phyloP scores from a whole-genome alignment of 2,797 vertebrate species.

The Syngnathus rostellatus region DNA sequence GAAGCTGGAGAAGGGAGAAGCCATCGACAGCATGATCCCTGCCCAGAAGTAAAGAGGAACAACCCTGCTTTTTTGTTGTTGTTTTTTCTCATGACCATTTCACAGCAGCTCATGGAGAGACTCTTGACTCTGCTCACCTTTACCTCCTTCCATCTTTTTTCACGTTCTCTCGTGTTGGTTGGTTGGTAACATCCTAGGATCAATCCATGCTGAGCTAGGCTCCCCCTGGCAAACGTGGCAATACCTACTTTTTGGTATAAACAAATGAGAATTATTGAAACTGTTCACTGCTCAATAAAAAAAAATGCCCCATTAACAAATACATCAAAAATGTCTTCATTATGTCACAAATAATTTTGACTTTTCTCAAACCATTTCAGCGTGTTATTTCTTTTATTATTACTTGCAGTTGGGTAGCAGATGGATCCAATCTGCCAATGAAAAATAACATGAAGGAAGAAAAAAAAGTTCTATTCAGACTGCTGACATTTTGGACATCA shows the following conservation, averaged over 20 bases:
- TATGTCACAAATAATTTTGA: slow-evolving; percentile 4
- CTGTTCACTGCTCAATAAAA: slow-evolving; percentile 67
- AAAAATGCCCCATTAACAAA: slow-evolving; percentile 49
- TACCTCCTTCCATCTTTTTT: slow-evolving; percentile 40
- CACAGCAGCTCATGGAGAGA: slow-evolving; percentile 57
- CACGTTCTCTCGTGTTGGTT: slow-evolving; percentile 52
- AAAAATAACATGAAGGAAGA: not conserved
- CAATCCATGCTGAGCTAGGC: slow-evolving; percentile 55
- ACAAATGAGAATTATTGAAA: slow-evolving; percentile 55
- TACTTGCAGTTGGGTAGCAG: too few species aligned
- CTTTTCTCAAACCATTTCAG: not conserved
- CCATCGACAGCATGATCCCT: slow-evolving; percentile 90
- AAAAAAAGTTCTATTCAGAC: not conserved
- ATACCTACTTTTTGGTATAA: slow-evolving; percentile 63
- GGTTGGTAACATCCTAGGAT: slow-evolving; percentile 71
- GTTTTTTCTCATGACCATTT: slow-evolving; percentile 56
- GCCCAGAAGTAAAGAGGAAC: slow-evolving; percentile 80
- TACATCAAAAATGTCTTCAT: slow-evolving; percentile 18
- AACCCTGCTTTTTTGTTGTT: slow-evolving; percentile 41
- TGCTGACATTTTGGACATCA: not conserved
- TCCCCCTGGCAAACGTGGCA: slow-evolving; percentile 48
- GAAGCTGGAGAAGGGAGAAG: slow-evolving; percentile 88
- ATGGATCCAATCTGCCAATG: too few species aligned
- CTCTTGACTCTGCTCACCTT: slow-evolving; percentile 61
- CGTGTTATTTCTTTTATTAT: too few species aligned